phyloP scores from a whole-genome alignment of 2,797 vertebrate species.

The Gymnocypris eckloni region DNA sequence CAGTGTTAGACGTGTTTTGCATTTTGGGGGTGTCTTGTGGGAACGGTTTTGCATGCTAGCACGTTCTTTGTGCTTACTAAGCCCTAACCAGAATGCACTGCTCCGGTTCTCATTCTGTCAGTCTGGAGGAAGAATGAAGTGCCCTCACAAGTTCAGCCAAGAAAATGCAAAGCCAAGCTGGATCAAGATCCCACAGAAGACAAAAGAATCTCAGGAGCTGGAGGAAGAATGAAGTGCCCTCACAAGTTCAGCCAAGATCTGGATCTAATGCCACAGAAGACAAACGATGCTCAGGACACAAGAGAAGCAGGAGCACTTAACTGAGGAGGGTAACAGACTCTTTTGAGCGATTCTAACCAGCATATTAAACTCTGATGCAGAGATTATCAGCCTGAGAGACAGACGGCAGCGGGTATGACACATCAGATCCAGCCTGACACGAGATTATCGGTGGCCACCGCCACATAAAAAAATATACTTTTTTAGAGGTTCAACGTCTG shows the following conservation, averaged over 20 bases:
- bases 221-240: conserved; percentile 12
- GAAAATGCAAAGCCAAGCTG: too few relatives aligned
- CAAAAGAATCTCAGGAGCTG: not conserved
- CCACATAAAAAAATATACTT: not conserved
- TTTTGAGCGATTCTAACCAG: not conserved
- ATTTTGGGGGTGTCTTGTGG: conserved; percentile 3
- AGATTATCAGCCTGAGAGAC: not conserved
- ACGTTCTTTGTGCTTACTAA: conserved; percentile 74
- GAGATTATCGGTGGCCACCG: not conserved
- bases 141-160: not conserved
- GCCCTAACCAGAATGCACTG: conserved; percentile 59
- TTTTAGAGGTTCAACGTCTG: not conserved
- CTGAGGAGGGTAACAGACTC: not conserved
- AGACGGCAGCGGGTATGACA: not conserved
- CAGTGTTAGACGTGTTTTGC: not conserved
- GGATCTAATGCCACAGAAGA: not conserved
- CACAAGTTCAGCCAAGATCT: not conserved
- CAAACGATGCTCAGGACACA: not conserved
- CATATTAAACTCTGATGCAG: not conserved
- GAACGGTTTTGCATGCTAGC: conserved; percentile 60
- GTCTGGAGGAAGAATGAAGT: conserved; percentile 37
- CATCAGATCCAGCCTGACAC: not conserved
- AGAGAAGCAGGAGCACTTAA: not conserved
- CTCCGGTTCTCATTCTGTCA: conserved; percentile 46
- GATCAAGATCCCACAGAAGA: too few relatives aligned